Conservation (phyloP, 2,797 vertebrate species). For the Sebastes minor region DNA sequence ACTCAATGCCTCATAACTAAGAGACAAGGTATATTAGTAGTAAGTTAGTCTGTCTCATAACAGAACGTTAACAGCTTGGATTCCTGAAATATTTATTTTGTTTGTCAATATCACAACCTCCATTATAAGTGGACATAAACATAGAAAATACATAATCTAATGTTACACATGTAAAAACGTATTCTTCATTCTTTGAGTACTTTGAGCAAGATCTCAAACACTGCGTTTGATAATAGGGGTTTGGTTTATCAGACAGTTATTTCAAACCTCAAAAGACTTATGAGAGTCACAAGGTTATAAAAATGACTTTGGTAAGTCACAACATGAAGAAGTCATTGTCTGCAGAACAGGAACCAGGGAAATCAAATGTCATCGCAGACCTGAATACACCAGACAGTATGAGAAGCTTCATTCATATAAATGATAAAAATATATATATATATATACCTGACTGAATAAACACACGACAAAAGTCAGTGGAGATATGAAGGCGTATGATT, state of each 20-base stretch:
- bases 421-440: background rate
- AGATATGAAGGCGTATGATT: background rate
- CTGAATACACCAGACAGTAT: background rate
- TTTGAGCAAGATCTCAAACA: too few relatives aligned
- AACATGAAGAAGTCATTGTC: too few relatives aligned
- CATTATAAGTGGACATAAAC: background rate
- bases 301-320: too few relatives aligned
- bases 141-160: background rate
- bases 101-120: background rate
- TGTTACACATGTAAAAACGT: background rate
- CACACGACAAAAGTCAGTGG: background rate
- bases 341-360: background rate
- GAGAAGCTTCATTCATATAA: background rate
- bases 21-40: background rate
- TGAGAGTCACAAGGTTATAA: too few relatives aligned
- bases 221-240: background rate
- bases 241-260: background rate
- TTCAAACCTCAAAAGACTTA: background rate
- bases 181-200: background rate
- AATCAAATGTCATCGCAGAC: background rate
- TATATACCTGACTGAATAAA: background rate
- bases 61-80: background rate
- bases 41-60: background rate
- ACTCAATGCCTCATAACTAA: background rate
- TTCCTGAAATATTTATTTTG: background rate